Conservation (phyloP, 2,797 vertebrate species). For the Triplophysa bombifrons region DNA sequence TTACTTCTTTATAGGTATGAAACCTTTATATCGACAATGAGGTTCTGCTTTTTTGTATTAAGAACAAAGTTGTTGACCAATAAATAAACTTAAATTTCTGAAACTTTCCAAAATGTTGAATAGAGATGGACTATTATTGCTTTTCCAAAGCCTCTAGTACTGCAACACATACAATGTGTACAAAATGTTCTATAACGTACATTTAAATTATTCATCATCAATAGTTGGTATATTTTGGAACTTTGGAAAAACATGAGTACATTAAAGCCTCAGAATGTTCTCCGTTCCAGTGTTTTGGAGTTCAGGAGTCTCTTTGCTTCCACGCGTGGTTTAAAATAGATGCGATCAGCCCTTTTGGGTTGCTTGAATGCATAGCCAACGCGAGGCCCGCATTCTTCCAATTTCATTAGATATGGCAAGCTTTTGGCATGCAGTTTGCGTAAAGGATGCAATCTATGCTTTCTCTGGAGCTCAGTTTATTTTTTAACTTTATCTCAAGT, state of each 20-base stretch:
- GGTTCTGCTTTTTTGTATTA: neutral
- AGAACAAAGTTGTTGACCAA: neutral
- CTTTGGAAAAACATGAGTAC: neutral
- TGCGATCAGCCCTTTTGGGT: conserved; percentile 54
- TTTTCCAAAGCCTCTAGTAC: neutral
- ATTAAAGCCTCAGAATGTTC: neutral
- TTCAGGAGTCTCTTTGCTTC: conserved; percentile 2
- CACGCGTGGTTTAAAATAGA: conserved; percentile 49
- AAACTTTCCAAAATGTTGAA: neutral
- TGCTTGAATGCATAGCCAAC: conserved; percentile 34
- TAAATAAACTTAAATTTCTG: no score
- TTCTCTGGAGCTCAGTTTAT: neutral
- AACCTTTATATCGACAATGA: conserved; percentile 6
- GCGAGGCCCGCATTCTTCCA: conserved; percentile 60
- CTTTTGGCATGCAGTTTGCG: neutral
- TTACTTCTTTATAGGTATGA: conserved; percentile 8
- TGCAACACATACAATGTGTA: no score
- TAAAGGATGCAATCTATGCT: conserved; percentile 4
- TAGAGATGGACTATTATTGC: neutral
- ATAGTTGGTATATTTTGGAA: no score
- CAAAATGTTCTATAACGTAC: no score
- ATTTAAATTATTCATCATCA: no score
- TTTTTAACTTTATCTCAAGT: neutral
- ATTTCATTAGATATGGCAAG: conserved; percentile 65
- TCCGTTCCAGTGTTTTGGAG: neutral